phyloP scores from a whole-genome alignment of 2,113 vertebrate species.

The Aix galericulata region DNA sequence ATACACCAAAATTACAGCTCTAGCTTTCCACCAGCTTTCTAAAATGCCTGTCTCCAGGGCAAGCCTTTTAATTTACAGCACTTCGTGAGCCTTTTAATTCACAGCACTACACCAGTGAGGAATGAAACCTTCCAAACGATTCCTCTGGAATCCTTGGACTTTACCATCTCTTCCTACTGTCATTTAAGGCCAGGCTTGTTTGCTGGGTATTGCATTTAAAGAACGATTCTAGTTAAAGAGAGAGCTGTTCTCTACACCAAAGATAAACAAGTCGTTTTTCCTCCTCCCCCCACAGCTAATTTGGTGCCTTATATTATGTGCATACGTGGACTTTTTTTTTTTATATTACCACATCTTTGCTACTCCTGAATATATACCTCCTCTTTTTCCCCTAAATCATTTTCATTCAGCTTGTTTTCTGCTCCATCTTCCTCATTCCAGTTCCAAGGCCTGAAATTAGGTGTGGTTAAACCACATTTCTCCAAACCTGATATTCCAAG shows the following conservation, averaged over 20 bases:
- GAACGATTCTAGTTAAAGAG: not conserved
- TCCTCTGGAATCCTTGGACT: not conserved
- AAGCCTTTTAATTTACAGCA: not conserved
- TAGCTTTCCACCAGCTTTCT: not conserved
- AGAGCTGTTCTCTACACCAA: not conserved
- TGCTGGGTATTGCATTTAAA: not conserved
- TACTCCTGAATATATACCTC: not conserved
- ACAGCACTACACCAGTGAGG: not conserved
- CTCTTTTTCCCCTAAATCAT: not conserved
- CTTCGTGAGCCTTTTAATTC: not conserved
- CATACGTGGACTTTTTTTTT: not conserved
- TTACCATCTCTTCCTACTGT: not conserved
- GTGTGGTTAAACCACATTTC: not conserved
- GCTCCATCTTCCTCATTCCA: not conserved
- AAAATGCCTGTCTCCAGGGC: not conserved
- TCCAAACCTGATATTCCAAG: not conserved
- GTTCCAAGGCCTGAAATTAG: not conserved
- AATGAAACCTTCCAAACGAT: not conserved
- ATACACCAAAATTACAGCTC: not conserved
- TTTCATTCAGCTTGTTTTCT: not conserved
- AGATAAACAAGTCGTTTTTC: not conserved
- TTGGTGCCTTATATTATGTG: not conserved
- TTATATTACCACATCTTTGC: not conserved
- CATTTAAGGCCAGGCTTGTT: not conserved
- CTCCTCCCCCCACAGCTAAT: not conserved